Evolutionary conservation across 2,113 vertebrate genomes (phyloP).

Genomic region (Serilophus lunatus): DNA sequence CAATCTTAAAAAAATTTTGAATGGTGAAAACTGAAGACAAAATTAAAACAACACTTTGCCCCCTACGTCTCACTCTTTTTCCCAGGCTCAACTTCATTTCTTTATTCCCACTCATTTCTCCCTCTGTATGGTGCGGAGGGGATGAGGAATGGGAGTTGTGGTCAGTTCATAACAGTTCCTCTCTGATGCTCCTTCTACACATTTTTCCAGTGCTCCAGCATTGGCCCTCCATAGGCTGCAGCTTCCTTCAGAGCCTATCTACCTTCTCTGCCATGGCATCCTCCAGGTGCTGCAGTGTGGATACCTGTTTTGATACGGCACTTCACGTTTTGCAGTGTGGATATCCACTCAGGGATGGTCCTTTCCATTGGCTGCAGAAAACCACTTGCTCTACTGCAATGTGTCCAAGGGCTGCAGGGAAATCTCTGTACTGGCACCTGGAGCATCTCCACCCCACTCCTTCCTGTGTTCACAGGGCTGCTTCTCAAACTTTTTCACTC

Average conservation of each 20-base stretch:
- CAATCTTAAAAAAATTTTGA: not conserved
- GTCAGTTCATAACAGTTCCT: not conserved
- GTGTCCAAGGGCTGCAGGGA: not conserved
- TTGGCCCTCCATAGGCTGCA: accelerated
- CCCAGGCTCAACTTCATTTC: not conserved
- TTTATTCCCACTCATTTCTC: not conserved
- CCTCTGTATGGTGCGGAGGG: not conserved
- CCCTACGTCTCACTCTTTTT: not conserved
- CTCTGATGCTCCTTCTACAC: not conserved
- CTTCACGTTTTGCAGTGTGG: not conserved
- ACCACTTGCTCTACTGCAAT: accelerated
- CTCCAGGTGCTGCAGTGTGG: not conserved
- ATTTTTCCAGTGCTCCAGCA: not conserved
- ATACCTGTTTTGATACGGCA: not conserved
- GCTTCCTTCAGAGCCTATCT: not conserved
- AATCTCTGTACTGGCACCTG: not conserved
- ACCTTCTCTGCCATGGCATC: not conserved
- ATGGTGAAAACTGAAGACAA: not conserved
- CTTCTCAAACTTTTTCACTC: not conserved
- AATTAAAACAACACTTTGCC: not conserved
- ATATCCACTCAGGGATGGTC: not conserved
- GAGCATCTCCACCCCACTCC: not conserved
- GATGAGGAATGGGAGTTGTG: accelerated
- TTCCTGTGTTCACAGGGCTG: not conserved
- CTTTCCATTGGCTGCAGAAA: not conserved